These are phyloP conservation scores for Pandemis corylana DNA, from an alignment of 2,888 invertebrate genomes.

Conservation along the genomic window DNA sequence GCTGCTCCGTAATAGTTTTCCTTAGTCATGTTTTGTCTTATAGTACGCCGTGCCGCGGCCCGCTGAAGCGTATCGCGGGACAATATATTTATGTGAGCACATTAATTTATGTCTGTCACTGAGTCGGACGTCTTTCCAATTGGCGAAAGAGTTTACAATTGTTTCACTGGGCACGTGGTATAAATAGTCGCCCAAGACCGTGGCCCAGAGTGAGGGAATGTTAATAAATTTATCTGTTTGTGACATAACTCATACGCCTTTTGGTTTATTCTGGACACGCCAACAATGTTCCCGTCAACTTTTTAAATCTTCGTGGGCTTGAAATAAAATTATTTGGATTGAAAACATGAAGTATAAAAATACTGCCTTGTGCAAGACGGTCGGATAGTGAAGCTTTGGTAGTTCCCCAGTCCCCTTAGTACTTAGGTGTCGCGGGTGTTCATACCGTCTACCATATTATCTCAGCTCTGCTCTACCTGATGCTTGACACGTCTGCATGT, in stretches of 20 bases:
- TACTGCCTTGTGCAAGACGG: too few relatives aligned
- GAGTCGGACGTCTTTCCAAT: conserved; percentile 69
- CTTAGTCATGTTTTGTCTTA: conserved; percentile 23
- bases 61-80: conserved; percentile 36
- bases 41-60: conserved; percentile 30
- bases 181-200: conserved; percentile 68
- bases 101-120: conserved; percentile 69
- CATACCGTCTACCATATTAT: too few relatives aligned
- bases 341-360: too few relatives aligned
- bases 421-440: too few relatives aligned
- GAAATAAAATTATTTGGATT: not conserved
- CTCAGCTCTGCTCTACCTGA: too few relatives aligned
- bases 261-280: conserved; percentile 43
- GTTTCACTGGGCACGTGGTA: conserved; percentile 60
- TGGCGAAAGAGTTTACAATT: conserved; percentile 72
- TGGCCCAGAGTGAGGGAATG: conserved; percentile 58
- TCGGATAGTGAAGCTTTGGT: too few relatives aligned
- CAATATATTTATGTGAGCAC: conserved; percentile 60
- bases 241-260: conserved; percentile 58
- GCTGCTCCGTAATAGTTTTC: conserved; percentile 31
- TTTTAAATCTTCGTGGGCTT: not conserved
- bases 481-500: not conserved
- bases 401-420: too few relatives aligned
- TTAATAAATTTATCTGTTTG: conserved; percentile 58
- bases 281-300: not conserved